These are phyloP conservation scores for Ciconia maguari DNA, from an alignment of 2,113 vertebrate genomes.

Conservation along the genomic window DNA sequence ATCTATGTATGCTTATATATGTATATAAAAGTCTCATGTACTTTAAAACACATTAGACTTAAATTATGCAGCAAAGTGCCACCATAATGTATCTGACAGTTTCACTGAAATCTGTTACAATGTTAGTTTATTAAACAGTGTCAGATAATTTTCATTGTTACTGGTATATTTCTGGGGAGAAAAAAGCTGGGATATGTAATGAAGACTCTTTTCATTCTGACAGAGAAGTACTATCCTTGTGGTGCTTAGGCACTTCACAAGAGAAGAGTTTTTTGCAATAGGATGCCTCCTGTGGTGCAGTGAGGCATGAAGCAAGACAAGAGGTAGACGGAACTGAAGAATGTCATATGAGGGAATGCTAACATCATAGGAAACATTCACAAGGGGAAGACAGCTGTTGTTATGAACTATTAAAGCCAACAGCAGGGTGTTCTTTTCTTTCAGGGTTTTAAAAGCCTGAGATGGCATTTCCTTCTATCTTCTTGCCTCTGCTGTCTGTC, in stretches of 20 bases:
- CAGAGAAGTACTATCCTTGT: neutral
- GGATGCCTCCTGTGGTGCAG: slow-evolving; percentile 5
- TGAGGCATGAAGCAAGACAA: neutral
- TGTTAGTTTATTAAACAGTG: neutral
- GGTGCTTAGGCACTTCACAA: neutral
- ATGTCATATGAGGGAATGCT: neutral
- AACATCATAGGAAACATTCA: neutral
- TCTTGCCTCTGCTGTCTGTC: neutral
- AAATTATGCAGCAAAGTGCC: neutral
- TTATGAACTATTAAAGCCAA: slow-evolving; percentile 38
- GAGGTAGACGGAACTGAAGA: neutral
- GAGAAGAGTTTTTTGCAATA: neutral
- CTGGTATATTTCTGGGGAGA: neutral
- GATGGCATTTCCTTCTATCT: neutral
- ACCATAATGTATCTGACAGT: neutral
- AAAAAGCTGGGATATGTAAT: neutral
- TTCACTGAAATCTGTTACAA: neutral
- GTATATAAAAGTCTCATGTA: neutral
- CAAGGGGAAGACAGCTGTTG: slow-evolving; percentile 39
- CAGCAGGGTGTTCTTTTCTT: slow-evolving; percentile 17
- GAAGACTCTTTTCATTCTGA: slow-evolving; percentile 8
- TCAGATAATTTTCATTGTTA: neutral
- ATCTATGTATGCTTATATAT: neutral
- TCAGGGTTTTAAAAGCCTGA: neutral
- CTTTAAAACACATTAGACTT: neutral